phyloP scores from a whole-genome alignment of 1,140 invertebrate genomes.

The Formica selysi region DNA sequence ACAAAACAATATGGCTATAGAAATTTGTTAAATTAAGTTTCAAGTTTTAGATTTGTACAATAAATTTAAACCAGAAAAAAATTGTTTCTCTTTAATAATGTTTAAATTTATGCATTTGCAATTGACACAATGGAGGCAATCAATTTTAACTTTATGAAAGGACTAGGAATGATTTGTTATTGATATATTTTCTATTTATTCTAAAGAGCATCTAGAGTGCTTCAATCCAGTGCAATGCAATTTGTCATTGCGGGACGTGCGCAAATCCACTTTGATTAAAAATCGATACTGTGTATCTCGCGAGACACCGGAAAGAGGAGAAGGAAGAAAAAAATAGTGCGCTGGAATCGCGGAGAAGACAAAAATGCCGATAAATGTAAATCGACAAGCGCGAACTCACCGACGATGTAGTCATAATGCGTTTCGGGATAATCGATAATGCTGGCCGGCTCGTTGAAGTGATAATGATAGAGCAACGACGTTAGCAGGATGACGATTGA shows the following conservation, averaged over 20 bases:
- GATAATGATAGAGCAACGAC: constrained; percentile 80
- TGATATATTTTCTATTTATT: constrained; percentile 4
- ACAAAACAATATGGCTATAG: background rate
- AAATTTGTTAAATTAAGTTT: constrained; percentile 20
- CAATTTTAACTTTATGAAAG: background rate
- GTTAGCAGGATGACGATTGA: constrained; percentile 76
- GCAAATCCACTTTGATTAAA: constrained; percentile 24
- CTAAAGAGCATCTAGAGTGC: background rate
- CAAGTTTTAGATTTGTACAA: background rate
- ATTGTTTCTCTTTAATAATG: background rate
- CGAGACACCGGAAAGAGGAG: background rate
- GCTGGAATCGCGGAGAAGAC: background rate
- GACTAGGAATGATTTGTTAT: background rate
- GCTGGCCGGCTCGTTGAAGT: constrained; percentile 78
- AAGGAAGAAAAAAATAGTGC: background rate
- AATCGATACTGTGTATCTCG: constrained; percentile 32
- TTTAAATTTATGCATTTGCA: background rate
- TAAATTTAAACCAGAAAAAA: background rate
- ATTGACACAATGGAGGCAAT: background rate
- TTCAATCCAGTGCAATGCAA: constrained; percentile 7
- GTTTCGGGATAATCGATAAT: constrained; percentile 77
- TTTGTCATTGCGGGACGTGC: constrained; percentile 21
- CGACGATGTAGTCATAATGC: constrained; percentile 83
- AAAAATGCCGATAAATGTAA: background rate
- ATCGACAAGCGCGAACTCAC: constrained; percentile 73